phyloP scores from a whole-genome alignment of 2,797 vertebrate species.

The Pampus argenteus region DNA sequence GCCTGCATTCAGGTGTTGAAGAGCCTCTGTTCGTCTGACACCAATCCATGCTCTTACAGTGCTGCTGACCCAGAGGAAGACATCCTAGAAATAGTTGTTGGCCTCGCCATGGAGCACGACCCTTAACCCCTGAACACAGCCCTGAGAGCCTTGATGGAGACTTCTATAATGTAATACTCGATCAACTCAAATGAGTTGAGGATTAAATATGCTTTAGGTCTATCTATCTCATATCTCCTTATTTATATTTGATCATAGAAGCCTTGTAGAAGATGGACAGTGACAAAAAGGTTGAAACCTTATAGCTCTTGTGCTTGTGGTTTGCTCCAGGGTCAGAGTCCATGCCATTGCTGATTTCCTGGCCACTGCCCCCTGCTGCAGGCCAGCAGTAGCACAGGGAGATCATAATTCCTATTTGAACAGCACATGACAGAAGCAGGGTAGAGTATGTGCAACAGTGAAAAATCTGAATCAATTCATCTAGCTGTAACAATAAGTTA shows the following conservation, averaged over 20 bases:
- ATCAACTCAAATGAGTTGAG: constrained; percentile 40
- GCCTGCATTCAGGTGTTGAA: constrained; percentile 49
- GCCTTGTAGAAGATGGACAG: constrained; percentile 36
- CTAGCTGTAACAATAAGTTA: too few species aligned
- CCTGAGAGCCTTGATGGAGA: constrained; percentile 34
- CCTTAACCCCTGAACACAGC: constrained; percentile 48
- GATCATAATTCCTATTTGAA: constrained; percentile 20
- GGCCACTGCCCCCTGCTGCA: constrained; percentile 77
- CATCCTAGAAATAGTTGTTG: constrained; percentile 57
- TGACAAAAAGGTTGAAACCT: constrained; percentile 52
- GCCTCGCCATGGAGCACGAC: constrained; percentile 49
- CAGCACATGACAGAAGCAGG: constrained; percentile 25
- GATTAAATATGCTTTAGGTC: constrained; percentile 32
- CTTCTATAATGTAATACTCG: constrained; percentile 25
- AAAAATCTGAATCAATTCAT: constrained; percentile 3
- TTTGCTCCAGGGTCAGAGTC: constrained; percentile 68
- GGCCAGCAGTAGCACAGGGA: constrained; percentile 59
- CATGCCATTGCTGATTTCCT: constrained; percentile 51
- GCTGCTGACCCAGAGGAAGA: constrained; percentile 53
- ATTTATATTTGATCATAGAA: constrained; percentile 42
- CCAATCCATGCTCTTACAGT: constrained; percentile 53
- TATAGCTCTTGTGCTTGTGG: constrained; percentile 42
- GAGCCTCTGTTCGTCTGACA: constrained; percentile 38
- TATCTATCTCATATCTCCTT: constrained; percentile 11
- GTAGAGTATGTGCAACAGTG: background rate